Evolutionary conservation across 2,888 invertebrate species (phyloP), one percentile per base, ranked within the genome.

Genomic region (Callosobruchus maculatus): DNA sequence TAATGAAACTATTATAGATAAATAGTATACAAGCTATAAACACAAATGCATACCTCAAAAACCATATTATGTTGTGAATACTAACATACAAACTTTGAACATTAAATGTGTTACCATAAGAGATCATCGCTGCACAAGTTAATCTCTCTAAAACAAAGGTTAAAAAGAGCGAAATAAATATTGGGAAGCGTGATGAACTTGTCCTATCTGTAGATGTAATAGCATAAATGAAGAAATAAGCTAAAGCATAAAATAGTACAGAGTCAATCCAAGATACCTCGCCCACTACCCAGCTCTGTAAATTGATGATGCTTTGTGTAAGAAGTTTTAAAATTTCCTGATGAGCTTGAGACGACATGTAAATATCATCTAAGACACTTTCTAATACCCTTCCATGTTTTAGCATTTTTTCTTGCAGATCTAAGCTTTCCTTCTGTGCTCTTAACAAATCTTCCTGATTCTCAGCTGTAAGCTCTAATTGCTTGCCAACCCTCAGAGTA

Each of bases 191-290:
- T 2, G 91, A 90, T 71, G 87, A 86, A n/a, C 85, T 81, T 0
- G 92, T 91, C 49, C 90, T 86, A 73, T 86, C 85, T 0, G 90
- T 87, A 0, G 91, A 89, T 67, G 91, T 92, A 26, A 91, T 84
- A 73, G 92, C 80, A 74, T 90, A 89, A 68, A 89, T 87, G 67
- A 91, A 81, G 71, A 91, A 80, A 68, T 90, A 85, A 20, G 88
- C 85, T 3, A 88, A 79, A 20, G 88, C 82, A 81, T 92, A 92
- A 85, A 91, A 92, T n/a, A 90, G 83, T 30, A 92, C 83, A 0
- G 91, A 90, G 82, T 92, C 91, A 74, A 92, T 86, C 87, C 91
- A 90, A 0, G 90, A 91, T 72, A 92, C 88, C 86, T 92, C 92
- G 3, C 91, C 91, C 7, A 92, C 84, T 74, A 92, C 88, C 88